Conservation (phyloP, 2,797 vertebrate genomes). For the Mus caroli region DNA sequence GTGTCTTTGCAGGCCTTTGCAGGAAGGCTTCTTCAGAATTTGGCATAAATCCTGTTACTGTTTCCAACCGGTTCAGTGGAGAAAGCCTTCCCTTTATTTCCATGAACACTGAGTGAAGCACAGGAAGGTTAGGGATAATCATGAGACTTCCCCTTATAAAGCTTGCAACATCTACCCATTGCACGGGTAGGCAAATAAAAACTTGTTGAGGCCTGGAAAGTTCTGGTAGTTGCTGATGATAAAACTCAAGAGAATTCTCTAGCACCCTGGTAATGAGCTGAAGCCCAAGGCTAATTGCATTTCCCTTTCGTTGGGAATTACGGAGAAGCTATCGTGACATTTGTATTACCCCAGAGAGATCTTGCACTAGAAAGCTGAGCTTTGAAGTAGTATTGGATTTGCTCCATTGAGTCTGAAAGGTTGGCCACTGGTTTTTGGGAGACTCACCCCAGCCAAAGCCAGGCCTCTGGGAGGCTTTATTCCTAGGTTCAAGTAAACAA, state of each 20-base stretch:
- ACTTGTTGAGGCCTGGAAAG: background rate
- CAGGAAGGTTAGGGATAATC: background rate
- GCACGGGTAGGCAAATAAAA: conserved; percentile 37
- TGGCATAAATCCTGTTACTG: background rate
- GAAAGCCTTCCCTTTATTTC: background rate
- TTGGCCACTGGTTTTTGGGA: conserved; percentile 56
- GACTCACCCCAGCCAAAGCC: background rate
- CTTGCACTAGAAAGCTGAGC: background rate
- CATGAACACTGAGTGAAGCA: background rate
- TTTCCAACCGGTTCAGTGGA: background rate
- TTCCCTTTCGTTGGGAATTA: conserved; percentile 51
- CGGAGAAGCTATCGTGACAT: conserved; percentile 47
- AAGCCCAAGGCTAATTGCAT: conserved; percentile 25
- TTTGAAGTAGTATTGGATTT: conserved; percentile 53
- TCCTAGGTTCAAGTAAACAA: background rate
- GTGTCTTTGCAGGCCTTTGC: background rate
- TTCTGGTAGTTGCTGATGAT: conserved; percentile 9
- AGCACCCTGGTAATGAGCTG: conserved; percentile 49
- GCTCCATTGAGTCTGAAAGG: conserved; percentile 23
- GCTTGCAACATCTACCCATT: conserved; percentile 47
- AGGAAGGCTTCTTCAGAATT: background rate
- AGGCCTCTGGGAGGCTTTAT: background rate
- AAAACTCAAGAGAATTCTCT: conserved; percentile 52
- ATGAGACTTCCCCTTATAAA: background rate
- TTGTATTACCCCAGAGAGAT: conserved; percentile 45